Evolutionary conservation across 2,113 vertebrate genomes (phyloP).

Genomic region (Phalacrocorax pelagicus): DNA sequence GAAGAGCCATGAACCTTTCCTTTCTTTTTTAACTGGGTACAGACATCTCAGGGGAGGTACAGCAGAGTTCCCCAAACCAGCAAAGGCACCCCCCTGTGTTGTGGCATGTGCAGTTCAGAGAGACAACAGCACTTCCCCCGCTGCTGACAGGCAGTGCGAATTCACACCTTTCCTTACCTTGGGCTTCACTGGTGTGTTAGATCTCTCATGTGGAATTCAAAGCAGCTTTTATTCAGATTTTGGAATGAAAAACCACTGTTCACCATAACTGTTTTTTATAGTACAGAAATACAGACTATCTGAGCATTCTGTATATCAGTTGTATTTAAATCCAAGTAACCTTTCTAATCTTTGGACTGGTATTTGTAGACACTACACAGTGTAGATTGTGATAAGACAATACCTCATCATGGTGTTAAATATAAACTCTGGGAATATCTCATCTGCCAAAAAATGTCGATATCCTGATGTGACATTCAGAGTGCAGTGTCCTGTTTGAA

Average conservation of each 20-base stretch:
- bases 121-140: neutral
- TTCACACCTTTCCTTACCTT: neutral
- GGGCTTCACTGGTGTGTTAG: neutral
- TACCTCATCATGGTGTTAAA: neutral
- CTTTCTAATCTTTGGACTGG: slow-evolving; percentile 34
- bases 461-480: slow-evolving; percentile 11
- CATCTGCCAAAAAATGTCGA: neutral
- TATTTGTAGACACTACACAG: slow-evolving; percentile 2
- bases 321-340: slow-evolving; percentile 47
- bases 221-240: neutral
- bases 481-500: neutral
- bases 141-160: fast-evolving
- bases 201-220: neutral
- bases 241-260: neutral
- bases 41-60: neutral
- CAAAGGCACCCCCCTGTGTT: neutral
- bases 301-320: slow-evolving; percentile 33
- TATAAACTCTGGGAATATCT: neutral
- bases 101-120: neutral
- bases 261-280: slow-evolving; percentile 15
- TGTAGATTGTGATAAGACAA: slow-evolving; percentile 11
- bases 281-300: slow-evolving; percentile 41
- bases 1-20: neutral
- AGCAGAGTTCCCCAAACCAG: neutral
- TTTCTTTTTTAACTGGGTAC: neutral